Conservation (phyloP, 2,797 vertebrate species). For the Chromis chromis region DNA sequence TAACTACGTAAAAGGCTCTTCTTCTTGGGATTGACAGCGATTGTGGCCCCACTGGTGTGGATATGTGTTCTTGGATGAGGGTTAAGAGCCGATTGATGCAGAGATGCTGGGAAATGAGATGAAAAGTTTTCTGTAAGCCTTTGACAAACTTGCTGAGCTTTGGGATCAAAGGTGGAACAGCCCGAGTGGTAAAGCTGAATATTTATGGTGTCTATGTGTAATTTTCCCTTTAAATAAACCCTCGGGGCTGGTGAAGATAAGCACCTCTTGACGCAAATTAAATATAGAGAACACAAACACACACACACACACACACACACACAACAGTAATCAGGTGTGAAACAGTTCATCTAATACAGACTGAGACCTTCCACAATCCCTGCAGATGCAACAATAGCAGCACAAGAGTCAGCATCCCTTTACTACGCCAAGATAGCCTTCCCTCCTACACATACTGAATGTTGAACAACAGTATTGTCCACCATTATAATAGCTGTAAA, state of each 20-base stretch:
- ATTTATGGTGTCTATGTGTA: constrained; percentile 21
- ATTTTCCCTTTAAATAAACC: constrained; percentile 59
- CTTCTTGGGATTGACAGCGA: constrained; percentile 31
- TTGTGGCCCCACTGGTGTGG: constrained; percentile 39
- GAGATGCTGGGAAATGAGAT: constrained; percentile 53
- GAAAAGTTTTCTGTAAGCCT: constrained; percentile 61
- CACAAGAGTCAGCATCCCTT: constrained; percentile 29
- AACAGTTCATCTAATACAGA: constrained; percentile 7
- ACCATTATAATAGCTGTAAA: constrained; percentile 67
- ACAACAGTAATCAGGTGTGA: constrained; percentile 33
- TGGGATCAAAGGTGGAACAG: constrained; percentile 51
- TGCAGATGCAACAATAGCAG: constrained; percentile 36
- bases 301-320: constrained; percentile 32
- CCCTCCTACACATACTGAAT: constrained; percentile 45
- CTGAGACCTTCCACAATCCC: constrained; percentile 21
- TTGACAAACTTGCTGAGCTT: constrained; percentile 58
- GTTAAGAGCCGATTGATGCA: constrained; percentile 38
- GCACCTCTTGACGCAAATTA: constrained; percentile 30
- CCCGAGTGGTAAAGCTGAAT: constrained; percentile 22
- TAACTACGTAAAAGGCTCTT: constrained; percentile 48
- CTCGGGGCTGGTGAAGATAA: constrained; percentile 24
- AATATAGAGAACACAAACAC: constrained; percentile 31
- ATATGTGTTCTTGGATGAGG: constrained; percentile 54
- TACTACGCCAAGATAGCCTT: constrained; percentile 27
- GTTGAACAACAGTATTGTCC: constrained; percentile 62